Evolutionary conservation across 2,797 vertebrate genomes (phyloP).

Genomic region (Leuciscus waleckii): DNA sequence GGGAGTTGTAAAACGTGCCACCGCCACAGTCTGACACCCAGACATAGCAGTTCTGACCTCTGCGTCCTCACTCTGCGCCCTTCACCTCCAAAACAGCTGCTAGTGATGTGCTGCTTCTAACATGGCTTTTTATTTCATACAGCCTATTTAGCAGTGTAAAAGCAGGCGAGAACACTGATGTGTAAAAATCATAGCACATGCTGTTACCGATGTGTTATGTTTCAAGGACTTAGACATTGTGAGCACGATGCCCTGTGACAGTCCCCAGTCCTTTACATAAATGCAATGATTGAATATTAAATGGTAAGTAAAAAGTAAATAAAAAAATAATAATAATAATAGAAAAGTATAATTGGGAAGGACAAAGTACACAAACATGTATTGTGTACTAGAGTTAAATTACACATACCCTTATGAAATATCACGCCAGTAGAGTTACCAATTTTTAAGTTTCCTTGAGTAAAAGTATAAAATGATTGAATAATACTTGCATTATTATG

Average conservation of each 20-base stretch:
- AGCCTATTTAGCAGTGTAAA: conserved; percentile 7
- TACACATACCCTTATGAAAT: not conserved
- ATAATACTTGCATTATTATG: not conserved
- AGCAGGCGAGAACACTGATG: not conserved
- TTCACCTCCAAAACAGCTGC: conserved; percentile 72
- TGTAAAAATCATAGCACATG: not conserved
- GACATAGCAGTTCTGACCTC: conserved; percentile 72
- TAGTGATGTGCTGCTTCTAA: conserved; percentile 52
- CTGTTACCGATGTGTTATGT: not conserved
- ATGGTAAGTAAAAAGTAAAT: not conserved
- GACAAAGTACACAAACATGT: not conserved
- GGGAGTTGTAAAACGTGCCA: conserved; percentile 76
- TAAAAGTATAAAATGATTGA: not conserved
- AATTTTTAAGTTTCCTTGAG: not conserved
- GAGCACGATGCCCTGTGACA: not conserved
- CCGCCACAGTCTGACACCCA: conserved; percentile 70
- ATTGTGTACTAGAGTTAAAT: not conserved
- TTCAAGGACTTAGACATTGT: conserved; percentile 13
- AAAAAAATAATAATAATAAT: not conserved
- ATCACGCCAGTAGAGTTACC: not conserved
- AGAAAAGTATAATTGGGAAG: not conserved
- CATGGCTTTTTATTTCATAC: conserved; percentile 15
- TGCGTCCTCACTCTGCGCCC: conserved; percentile 60
- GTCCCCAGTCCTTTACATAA: not conserved
- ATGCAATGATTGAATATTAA: not conserved